Base-by-base conservation (phyloP, 2,797 vertebrate genomes). In the Pseudochirops corinnae region DNA sequence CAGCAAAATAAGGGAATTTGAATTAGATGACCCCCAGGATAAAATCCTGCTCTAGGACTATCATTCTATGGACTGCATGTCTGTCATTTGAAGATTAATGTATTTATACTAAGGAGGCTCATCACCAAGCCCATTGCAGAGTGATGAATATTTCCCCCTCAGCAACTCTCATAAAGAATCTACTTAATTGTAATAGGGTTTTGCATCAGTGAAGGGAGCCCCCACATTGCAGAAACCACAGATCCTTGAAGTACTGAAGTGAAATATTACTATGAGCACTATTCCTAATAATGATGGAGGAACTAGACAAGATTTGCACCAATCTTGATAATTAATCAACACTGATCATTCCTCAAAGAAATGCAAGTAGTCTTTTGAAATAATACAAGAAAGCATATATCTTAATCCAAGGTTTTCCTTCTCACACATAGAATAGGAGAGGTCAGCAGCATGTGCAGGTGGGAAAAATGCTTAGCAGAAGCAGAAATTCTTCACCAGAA, bases 251-350 rank as follows among this genome's bases (percentile, higher is more conserved):
- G 39, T 46, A 46, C 39, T 82, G 74, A 46, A 82, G 7, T 82
- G 74, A 82, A 82, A 82, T 82, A 82, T 82, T 82, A 39, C 74
- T 46, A 26, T 82, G 9, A 82, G 21, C 74, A 26, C 39, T 82
- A 24, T 21, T 82, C 21, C 39, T 46, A 82, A 46, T 82, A 46
- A 82, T 82, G 74, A 82, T 46, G 74, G 39, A 82, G 39, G 39
- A 46, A 39, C 74, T 46, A 82, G 7, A 39, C 18, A 82, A 82
- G 74, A 46, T 82, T 46, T n/a, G 46, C 39, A 26, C 39, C n/a
- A 39, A 82, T 82, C 74, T 82, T 82, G 39, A 82, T 82, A 82
- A 82, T 82, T 82, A 82, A 82, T 82, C 74, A 82, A 46, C 74
- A 46, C 74, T 39, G 74, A 82, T 46, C 74, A 82, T 82, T 18